These are phyloP conservation scores for Oscheius sp. DNA, from an alignment of 2,888 invertebrate genomes.

Conservation along the genomic window DNA sequence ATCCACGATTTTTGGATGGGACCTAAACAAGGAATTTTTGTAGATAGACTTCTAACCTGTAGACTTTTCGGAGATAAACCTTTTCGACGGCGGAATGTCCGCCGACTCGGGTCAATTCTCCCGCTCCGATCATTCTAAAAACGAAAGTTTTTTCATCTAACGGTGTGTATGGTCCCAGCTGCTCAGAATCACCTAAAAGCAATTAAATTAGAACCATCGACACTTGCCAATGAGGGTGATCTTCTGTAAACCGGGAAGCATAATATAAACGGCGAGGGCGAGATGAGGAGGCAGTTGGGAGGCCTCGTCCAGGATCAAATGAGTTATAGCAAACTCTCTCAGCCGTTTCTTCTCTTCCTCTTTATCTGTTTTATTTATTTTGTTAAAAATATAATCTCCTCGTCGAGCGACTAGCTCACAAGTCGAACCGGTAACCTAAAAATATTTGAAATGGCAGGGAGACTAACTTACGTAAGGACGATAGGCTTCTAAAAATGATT, in stretches of 20 bases:
- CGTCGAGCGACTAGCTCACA: constrained; percentile 23
- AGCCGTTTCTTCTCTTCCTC: neutral
- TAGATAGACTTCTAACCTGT: neutral
- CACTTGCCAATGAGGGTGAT: constrained; percentile 22
- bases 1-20: constrained; percentile 15
- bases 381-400: constrained; percentile 6
- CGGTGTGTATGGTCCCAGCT: constrained; percentile 20
- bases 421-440: constrained; percentile 3
- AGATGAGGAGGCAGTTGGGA: constrained; percentile 23
- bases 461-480: neutral
- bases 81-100: neutral
- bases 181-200: constrained; percentile 17
- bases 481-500: constrained; percentile 6
- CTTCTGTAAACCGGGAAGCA: constrained; percentile 17
- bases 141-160: constrained; percentile 18
- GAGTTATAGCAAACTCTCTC: neutral
- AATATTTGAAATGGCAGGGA: neutral
- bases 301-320: constrained; percentile 32
- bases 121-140: constrained; percentile 5
- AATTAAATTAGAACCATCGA: too few relatives aligned
- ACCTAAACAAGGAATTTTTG: constrained; percentile 11
- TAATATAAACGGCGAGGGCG: constrained; percentile 24
- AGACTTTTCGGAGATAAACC: neutral
- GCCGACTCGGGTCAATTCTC: constrained; percentile 15
- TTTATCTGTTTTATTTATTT: neutral